phyloP scores from a whole-genome alignment of 2,113 vertebrate species.

The Lampris incognitus region DNA sequence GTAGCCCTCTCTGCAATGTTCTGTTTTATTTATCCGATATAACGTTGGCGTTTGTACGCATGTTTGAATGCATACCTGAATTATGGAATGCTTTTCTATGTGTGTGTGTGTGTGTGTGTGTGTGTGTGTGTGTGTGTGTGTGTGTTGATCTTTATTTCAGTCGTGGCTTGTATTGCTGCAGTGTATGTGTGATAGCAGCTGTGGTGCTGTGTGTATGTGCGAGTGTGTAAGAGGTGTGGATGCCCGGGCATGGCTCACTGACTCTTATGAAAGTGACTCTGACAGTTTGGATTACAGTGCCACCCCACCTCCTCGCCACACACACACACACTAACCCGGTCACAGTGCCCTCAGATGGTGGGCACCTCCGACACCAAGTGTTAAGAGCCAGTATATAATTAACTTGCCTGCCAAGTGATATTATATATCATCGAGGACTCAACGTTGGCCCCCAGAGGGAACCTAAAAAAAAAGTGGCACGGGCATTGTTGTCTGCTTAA shows the following conservation, averaged over 20 bases:
- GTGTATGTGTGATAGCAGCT: constrained; percentile 41
- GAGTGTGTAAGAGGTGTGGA: constrained; percentile 49
- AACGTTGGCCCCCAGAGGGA: constrained; percentile 84
- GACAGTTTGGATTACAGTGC: constrained; percentile 88
- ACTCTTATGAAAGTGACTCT: constrained; percentile 84
- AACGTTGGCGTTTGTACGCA: background rate
- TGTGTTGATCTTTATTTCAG: background rate
- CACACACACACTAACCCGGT: constrained; percentile 36
- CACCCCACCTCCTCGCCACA: constrained; percentile 54
- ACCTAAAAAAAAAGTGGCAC: constrained; percentile 83
- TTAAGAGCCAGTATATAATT: constrained; percentile 91
- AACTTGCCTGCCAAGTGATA: constrained; percentile 91
- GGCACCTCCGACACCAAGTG: constrained; percentile 80
- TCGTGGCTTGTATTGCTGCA: constrained; percentile 11
- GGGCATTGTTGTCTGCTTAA: constrained; percentile 86
- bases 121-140: background rate
- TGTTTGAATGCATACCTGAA: background rate
- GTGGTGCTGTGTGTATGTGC: constrained; percentile 40
- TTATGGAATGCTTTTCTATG: background rate
- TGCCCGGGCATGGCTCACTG: constrained; percentile 67
- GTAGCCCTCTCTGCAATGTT: background rate
- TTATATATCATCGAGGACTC: constrained; percentile 86
- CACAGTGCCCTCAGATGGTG: constrained; percentile 75
- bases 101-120: background rate
- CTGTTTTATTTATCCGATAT: background rate